phyloP scores from a whole-genome alignment of 2,113 vertebrate genomes.

The Apeltes quadracus region DNA sequence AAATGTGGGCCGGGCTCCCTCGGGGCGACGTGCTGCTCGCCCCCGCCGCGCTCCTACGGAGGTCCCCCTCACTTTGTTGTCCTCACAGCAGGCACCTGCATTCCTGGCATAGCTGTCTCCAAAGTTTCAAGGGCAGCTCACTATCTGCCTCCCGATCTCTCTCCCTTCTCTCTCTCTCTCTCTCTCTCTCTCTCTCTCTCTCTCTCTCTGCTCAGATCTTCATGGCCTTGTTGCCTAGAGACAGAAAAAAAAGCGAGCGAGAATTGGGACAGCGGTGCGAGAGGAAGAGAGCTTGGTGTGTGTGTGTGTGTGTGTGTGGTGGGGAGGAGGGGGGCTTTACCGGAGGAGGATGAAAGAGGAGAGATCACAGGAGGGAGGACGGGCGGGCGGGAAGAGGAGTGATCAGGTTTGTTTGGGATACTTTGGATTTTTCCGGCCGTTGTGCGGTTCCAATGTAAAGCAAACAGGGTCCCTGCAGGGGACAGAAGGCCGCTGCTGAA shows the following conservation, averaged over 20 bases:
- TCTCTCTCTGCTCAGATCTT: constrained; percentile 49
- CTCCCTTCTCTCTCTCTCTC: constrained; percentile 34
- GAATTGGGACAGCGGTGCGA: constrained; percentile 62
- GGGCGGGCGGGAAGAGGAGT: constrained; percentile 53
- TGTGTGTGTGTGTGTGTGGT: too few relatives aligned
- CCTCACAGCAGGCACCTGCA: constrained; percentile 78
- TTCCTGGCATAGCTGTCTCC: constrained; percentile 78
- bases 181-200: constrained; percentile 26
- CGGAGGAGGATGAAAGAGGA: constrained; percentile 69
- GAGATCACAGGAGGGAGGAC: constrained; percentile 70
- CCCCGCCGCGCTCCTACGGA: constrained; percentile 54
- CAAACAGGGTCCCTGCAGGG: constrained; percentile 10
- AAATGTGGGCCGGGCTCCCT: constrained; percentile 52
- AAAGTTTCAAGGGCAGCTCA: constrained; percentile 63
- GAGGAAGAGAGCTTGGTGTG: constrained; percentile 21
- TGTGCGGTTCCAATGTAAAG: constrained; percentile 50
- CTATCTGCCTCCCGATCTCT: constrained; percentile 52
- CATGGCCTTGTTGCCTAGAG: constrained; percentile 74
- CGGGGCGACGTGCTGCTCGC: constrained; percentile 55
- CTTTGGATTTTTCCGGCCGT: constrained; percentile 61
- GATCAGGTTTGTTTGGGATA: constrained; percentile 72
- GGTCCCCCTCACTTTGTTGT: constrained; percentile 76
- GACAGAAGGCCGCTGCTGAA: not conserved
- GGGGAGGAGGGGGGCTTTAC: constrained; percentile 30
- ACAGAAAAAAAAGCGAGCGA: constrained; percentile 48